Evolutionary conservation across 2,888 invertebrate species (phyloP).

Genomic region (Trachelus troglodyta): DNA sequence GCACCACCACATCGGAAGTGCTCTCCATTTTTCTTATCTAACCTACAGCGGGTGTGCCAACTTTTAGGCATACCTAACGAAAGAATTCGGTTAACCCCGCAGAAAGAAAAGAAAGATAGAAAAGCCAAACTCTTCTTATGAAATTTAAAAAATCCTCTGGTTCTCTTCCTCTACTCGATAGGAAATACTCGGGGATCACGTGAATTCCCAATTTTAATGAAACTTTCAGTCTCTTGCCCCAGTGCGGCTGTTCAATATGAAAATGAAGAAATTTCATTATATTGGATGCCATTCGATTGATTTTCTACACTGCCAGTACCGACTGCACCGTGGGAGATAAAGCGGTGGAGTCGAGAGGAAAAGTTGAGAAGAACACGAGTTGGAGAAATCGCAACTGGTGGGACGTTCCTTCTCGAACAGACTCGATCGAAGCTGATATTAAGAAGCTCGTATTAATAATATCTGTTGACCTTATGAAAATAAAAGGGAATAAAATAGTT

Average conservation of each 20-base stretch:
- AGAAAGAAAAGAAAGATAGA: background rate
- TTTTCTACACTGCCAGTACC: background rate
- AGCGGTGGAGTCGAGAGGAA: background rate
- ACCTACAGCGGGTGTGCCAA: background rate
- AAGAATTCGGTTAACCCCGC: background rate
- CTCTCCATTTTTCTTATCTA: background rate
- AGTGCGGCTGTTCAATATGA: background rate
- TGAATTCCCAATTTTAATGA: background rate
- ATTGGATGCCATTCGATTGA: background rate
- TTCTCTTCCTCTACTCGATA: background rate
- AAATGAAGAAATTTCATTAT: background rate
- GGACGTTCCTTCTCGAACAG: background rate
- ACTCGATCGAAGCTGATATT: background rate
- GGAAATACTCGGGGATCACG: background rate
- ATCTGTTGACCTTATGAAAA: background rate
- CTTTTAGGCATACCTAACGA: background rate
- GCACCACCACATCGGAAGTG: background rate
- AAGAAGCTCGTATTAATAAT: background rate
- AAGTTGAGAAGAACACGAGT: background rate
- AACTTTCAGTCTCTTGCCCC: background rate
- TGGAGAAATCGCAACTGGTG: background rate
- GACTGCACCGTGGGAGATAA: background rate
- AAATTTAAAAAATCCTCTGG: background rate
- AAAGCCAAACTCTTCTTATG: background rate
- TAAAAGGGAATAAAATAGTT: background rate